Evolutionary conservation across 2,113 vertebrate genomes (phyloP).

Genomic region (Typhlomys cinereus): DNA sequence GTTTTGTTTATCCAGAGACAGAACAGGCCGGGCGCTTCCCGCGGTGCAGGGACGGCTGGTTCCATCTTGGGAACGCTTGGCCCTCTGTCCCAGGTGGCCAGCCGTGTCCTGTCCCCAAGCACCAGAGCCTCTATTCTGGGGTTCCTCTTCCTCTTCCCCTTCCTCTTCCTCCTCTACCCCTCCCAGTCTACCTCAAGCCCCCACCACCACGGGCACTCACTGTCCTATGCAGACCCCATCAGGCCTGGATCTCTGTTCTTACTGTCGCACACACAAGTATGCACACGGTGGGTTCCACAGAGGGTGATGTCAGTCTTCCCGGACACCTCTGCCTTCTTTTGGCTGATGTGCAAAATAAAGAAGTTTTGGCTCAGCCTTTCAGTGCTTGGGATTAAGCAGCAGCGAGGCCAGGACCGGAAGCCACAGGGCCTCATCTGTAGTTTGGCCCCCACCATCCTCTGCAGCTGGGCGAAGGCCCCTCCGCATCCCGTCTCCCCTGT

Average conservation of each 20-base stretch:
- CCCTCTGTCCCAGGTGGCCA: no score
- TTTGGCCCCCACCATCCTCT: no score
- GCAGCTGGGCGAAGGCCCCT: no score
- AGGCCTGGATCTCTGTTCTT: accelerated
- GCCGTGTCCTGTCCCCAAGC: no score
- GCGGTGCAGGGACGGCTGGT: no score
- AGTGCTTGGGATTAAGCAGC: no score
- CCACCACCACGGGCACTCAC: background rate
- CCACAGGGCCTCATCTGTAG: no score
- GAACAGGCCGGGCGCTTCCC: background rate
- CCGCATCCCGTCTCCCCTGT: no score
- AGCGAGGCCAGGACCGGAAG: no score
- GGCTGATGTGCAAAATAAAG: background rate
- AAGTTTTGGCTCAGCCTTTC: no score
- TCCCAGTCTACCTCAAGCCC: background rate
- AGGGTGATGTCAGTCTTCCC: background rate
- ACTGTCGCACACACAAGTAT: background rate
- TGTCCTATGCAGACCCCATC: background rate
- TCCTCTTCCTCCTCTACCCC: background rate
- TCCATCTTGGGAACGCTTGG: no score
- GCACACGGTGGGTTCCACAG: background rate
- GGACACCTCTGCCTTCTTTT: background rate
- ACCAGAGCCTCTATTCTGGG: background rate
- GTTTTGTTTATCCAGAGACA: accelerated
- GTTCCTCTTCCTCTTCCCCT: background rate